Evolutionary conservation across 2,113 vertebrate genomes (phyloP).

Genomic region (Opisthocomus hoazin): DNA sequence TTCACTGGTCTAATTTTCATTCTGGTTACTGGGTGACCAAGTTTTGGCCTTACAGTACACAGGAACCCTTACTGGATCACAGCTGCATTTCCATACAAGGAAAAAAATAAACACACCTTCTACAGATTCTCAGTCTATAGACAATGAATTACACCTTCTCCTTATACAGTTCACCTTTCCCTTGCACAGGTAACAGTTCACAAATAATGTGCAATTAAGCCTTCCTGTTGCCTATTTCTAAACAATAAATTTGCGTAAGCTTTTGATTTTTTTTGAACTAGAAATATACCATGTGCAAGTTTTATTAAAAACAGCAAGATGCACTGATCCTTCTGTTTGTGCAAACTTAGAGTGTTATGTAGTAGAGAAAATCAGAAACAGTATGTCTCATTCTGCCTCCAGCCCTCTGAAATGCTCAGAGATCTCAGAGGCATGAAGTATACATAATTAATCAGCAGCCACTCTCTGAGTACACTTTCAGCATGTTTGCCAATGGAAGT

Average conservation of each 20-base stretch:
- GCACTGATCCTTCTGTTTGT: background rate
- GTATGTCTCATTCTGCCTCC: background rate
- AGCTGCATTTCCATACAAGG: background rate
- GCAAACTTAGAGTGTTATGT: background rate
- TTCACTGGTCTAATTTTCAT: background rate
- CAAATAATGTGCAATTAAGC: background rate
- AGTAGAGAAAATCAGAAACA: constrained; percentile 33
- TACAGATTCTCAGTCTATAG: background rate
- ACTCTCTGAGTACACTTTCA: constrained; percentile 32
- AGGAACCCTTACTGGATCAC: background rate
- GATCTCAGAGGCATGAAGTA: constrained; percentile 21
- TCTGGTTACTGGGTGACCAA: background rate
- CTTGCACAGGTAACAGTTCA: background rate
- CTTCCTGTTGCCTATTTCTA: background rate
- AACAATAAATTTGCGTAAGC: background rate
- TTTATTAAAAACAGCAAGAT: background rate
- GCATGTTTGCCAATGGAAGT: constrained; percentile 39
- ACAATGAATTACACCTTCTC: background rate
- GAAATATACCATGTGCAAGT: background rate
- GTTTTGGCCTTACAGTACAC: background rate
- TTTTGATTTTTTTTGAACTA: background rate
- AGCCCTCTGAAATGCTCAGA: constrained; percentile 24
- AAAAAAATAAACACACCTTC: background rate
- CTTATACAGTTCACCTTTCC: background rate
- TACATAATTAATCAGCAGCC: constrained; percentile 62